Percentiles rank a stretch among this genome's conserved stretches.
Evolutionary conservation across 2,113 vertebrate species (phyloP).

Genomic region (Tamias sibiricus): DNA sequence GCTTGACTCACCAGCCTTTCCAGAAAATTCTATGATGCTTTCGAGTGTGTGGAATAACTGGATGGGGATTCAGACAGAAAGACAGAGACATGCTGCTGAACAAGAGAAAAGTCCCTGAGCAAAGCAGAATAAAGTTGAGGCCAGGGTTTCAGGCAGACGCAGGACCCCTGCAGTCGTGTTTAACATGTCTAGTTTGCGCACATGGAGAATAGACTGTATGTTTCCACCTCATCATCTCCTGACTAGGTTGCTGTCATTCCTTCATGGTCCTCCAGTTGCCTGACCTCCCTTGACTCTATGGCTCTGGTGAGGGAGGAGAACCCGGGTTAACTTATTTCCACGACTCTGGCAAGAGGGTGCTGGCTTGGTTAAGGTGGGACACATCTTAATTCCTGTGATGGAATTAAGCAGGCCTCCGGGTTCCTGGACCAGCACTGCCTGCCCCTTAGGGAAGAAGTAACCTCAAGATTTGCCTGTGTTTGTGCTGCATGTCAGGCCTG

Average conservation of each 20-base stretch:
- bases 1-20: slow-evolving; percentile 46
- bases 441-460: background rate
- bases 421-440: background rate
- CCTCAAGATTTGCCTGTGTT: background rate
- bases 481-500: background rate
- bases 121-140: background rate
- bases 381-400: background rate
- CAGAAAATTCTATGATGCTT: background rate
- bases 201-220: background rate
- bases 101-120: background rate
- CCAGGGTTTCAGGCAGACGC: background rate
- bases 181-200: background rate
- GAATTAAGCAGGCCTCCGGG: background rate
- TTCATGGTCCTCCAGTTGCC: background rate
- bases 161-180: background rate
- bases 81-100: background rate
- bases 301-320: background rate
- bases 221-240: background rate
- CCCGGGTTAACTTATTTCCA: background rate
- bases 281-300: background rate
- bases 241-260: background rate
- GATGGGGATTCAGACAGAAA: slow-evolving; percentile 22
- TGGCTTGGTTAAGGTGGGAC: background rate
- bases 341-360: background rate
- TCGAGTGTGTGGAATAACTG: background rate